phyloP scores from a whole-genome alignment of 2,797 vertebrate species.

The Labroides dimidiatus region DNA sequence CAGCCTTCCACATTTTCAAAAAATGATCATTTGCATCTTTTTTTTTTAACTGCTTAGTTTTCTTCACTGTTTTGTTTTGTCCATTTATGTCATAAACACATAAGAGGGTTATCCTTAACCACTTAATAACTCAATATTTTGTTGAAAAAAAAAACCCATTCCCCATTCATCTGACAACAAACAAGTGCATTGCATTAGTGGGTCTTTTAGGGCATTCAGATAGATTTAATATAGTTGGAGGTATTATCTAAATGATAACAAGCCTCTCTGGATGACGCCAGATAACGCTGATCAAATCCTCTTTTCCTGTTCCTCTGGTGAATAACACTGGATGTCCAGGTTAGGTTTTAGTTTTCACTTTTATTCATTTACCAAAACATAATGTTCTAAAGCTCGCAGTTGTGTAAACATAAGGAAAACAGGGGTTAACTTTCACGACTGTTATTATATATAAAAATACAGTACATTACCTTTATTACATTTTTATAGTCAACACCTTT shows the following conservation, averaged over 20 bases:
- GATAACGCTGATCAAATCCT: slow-evolving; percentile 69
- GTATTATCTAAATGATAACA: slow-evolving; percentile 69
- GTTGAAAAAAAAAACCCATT: slow-evolving; percentile 53
- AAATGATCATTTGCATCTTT: too few relatives aligned
- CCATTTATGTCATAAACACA: slow-evolving; percentile 56
- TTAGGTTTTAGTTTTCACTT: slow-evolving; percentile 17
- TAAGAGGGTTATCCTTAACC: slow-evolving; percentile 77
- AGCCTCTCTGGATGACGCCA: slow-evolving; percentile 58
- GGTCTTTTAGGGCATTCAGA: slow-evolving; percentile 52
- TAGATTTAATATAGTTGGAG: slow-evolving; percentile 66
- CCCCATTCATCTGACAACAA: slow-evolving; percentile 71
- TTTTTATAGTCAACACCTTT: too few relatives aligned
- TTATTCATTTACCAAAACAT: background rate
- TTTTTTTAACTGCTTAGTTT: background rate
- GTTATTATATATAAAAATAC: too few relatives aligned
- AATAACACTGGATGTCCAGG: slow-evolving; percentile 44
- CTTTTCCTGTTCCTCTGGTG: slow-evolving; percentile 60
- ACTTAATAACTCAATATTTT: slow-evolving; percentile 73
- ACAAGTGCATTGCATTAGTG: slow-evolving; percentile 78
- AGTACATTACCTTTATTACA: too few relatives aligned
- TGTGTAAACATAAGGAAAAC: slow-evolving; percentile 5
- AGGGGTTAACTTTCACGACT: too few relatives aligned
- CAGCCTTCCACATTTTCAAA: too few relatives aligned
- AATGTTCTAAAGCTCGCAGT: slow-evolving; percentile 21
- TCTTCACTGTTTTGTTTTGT: background rate